Percentiles rank a stretch among this genome's conserved stretches.
Conservation (phyloP, 2,797 vertebrate species). For the Amazona finschi region DNA sequence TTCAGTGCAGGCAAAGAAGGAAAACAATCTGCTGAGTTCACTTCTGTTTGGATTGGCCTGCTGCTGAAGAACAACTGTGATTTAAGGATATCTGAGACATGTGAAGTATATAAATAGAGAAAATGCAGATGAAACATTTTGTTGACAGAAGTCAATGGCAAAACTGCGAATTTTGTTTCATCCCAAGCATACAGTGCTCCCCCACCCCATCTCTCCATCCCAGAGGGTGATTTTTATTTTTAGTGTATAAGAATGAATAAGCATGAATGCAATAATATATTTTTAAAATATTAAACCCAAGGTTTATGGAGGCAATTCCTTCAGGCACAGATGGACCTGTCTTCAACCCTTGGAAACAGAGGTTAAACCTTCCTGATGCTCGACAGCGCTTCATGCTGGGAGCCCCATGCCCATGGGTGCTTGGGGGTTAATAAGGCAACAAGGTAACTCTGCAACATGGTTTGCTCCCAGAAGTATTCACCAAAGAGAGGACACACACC, state of each 20-base stretch:
- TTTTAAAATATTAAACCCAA: neutral
- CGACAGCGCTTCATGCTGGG: neutral
- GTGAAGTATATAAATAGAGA: neutral
- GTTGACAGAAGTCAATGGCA: neutral
- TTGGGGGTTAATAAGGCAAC: neutral
- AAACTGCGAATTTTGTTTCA: neutral
- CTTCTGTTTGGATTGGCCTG: neutral
- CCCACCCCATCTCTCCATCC: neutral
- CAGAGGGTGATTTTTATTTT: neutral
- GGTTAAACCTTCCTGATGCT: neutral
- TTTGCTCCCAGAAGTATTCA: neutral
- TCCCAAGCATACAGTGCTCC: neutral
- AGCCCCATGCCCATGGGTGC: neutral
- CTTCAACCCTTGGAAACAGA: neutral
- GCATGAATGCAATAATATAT: neutral
- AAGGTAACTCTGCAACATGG: neutral
- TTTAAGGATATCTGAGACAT: neutral
- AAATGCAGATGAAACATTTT: constrained; percentile 15
- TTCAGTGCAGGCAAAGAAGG: neutral
- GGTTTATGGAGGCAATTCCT: neutral
- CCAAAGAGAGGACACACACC: neutral
- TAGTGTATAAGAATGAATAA: neutral
- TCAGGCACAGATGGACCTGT: neutral
- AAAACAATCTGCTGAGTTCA: neutral
- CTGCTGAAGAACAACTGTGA: neutral